Evolutionary conservation across 2,113 vertebrate species (phyloP).

Genomic region (Dipodomys spectabilis): DNA sequence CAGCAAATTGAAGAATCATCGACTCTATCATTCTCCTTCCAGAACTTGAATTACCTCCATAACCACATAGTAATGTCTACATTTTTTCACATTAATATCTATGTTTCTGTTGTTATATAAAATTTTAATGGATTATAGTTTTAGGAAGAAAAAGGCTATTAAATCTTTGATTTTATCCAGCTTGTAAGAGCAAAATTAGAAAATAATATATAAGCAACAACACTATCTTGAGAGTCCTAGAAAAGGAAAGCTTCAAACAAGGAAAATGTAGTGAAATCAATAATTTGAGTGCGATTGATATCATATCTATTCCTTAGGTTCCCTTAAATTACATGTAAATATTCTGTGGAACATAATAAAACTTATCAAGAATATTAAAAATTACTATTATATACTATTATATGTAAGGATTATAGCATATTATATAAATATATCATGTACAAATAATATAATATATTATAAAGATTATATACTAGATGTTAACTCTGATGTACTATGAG

Average conservation of each 20-base stretch:
- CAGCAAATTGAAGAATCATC: background rate
- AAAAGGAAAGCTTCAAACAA: constrained; percentile 38
- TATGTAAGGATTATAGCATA: too few species aligned
- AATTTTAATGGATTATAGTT: background rate
- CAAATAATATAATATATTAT: too few species aligned
- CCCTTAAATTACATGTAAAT: constrained; percentile 9
- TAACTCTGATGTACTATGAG: background rate
- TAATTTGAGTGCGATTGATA: background rate
- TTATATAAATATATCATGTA: too few species aligned
- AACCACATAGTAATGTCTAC: background rate
- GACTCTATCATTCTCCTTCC: background rate
- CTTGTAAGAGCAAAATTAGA: background rate
- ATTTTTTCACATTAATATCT: background rate
- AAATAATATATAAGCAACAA: background rate
- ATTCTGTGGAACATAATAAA: background rate
- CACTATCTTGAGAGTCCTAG: background rate
- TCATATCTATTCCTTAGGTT: background rate
- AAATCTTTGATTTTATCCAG: background rate
- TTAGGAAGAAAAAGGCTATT: background rate
- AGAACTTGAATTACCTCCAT: background rate
- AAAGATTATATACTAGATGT: background rate
- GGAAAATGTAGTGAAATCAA: background rate
- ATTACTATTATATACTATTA: background rate
- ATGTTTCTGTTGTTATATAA: background rate
- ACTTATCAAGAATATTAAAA: background rate